Evolutionary conservation across 2,113 vertebrate genomes (phyloP).

Genomic region (Sminthopsis crassicaudata): DNA sequence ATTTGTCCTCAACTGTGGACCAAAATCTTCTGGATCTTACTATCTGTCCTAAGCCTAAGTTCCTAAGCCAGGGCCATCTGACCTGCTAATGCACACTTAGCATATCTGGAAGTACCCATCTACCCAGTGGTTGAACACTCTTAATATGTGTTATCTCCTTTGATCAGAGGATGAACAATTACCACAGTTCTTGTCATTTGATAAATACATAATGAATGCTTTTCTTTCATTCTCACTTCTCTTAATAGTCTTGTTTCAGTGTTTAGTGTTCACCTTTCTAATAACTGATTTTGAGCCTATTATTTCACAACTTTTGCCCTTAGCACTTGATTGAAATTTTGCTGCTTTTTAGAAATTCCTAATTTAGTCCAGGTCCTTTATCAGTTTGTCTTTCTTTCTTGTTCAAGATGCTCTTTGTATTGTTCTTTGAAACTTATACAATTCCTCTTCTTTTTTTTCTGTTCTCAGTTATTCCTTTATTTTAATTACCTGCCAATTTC

Average conservation of each 20-base stretch:
- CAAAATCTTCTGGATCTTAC: not conserved
- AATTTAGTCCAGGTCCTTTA: not conserved
- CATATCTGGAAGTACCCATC: not conserved
- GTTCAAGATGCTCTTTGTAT: not conserved
- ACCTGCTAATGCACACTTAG: not conserved
- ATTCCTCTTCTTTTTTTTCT: not conserved
- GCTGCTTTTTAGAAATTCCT: too few species aligned
- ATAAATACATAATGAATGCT: not conserved
- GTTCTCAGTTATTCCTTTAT: not conserved
- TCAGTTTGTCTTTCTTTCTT: not conserved
- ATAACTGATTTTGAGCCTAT: not conserved
- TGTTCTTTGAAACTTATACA: not conserved
- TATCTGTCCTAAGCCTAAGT: not conserved
- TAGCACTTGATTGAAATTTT: not conserved
- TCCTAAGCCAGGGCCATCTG: not conserved
- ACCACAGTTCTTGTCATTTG: not conserved
- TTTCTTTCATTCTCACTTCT: not conserved
- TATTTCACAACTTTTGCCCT: not conserved
- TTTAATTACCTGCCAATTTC: not conserved
- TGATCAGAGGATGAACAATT: not conserved
- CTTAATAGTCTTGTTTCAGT: not conserved
- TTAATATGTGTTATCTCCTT: not conserved
- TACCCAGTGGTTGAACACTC: not conserved
- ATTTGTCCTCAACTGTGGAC: not conserved
- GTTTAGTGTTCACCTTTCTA: not conserved